These are phyloP conservation scores for Phorcus lineatus DNA, from an alignment of 2,888 invertebrate species.

Conservation along the genomic window DNA sequence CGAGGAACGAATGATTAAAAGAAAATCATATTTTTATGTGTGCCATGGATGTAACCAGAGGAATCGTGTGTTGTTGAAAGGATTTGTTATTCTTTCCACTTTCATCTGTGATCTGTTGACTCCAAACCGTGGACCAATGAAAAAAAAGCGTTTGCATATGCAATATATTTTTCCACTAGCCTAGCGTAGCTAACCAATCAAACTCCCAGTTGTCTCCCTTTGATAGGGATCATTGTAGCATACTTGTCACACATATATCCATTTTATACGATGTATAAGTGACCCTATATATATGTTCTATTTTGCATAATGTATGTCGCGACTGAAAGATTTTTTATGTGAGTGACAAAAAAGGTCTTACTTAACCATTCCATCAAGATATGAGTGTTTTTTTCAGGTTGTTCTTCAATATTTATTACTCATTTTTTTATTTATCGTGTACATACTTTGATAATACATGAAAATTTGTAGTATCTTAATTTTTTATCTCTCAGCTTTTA, in stretches of 20 bases:
- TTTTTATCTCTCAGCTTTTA: neutral
- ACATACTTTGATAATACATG: neutral
- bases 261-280: constrained; percentile 6
- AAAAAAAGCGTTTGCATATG: constrained; percentile 15
- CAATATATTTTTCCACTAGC: constrained; percentile 21
- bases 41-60: too few species aligned
- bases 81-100: neutral
- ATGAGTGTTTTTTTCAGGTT: neutral
- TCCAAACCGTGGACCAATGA: constrained; percentile 1
- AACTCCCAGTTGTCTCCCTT: constrained; percentile 1
- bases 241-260: neutral
- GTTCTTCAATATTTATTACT: neutral
- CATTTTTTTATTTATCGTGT: neutral
- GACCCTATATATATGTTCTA: neutral
- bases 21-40: too few species aligned
- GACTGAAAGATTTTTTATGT: neutral
- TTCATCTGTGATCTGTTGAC: constrained; percentile 4
- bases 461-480: neutral
- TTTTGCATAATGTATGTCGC: neutral
- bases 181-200: constrained; percentile 11
- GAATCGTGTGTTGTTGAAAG: too few species aligned
- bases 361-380: neutral
- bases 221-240: constrained; percentile 1
- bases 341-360: neutral
- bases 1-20: too few species aligned